Base-by-base conservation (phyloP, 2,888 invertebrate species). In the Choristoneura rosaceana region DNA sequence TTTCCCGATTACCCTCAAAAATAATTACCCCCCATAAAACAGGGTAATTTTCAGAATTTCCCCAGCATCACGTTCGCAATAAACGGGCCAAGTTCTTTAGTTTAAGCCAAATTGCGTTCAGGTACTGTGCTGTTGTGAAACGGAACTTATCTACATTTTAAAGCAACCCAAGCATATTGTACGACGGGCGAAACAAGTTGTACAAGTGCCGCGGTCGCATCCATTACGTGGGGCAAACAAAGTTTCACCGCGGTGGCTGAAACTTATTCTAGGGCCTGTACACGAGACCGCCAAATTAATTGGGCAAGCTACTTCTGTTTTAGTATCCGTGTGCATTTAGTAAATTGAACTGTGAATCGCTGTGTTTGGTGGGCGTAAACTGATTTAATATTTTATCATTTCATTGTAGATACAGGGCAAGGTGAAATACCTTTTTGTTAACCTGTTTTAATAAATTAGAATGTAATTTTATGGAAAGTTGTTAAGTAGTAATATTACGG, bases 171-270 rank as follows among this genome's bases (percentile, higher is more conserved):
- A 71, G 67, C 73, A 73, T 73, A 73, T 73, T 75, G 78, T 80
- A 79, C 78, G 73, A 73, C 64, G 73, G 74, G 71, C 68, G 78
- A 82, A 82, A 85, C 82, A 85, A 83, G 83, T 82, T 77, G 81
- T 81, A 84, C 82, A 84, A 84, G 83, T 81, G 76, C 75, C 76
- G 81, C 76, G 82, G 87, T 87, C 80, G 79, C 84, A 84, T 87
- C 85, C 83, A 86, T 87, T 87, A 87, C 83, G 78, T 69, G 66
- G 76, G 69, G 77, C 75, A 79, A 86, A 85, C 85, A 85, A 87
- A 87, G 81, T 87, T 87, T 73, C 60, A 77, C 82, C 82, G 76
- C 79, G 69, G 76, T 74, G 78, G 76, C 50, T 59, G 70, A 78
- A 84, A 86, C 87, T 86, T 87, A 80, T 78, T 79, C 76, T 78